Evolutionary conservation across 1,140 invertebrate species (phyloP), one percentile per base, ranked within the genome.

Genomic region (Zaprionus ghesquierei): DNA sequence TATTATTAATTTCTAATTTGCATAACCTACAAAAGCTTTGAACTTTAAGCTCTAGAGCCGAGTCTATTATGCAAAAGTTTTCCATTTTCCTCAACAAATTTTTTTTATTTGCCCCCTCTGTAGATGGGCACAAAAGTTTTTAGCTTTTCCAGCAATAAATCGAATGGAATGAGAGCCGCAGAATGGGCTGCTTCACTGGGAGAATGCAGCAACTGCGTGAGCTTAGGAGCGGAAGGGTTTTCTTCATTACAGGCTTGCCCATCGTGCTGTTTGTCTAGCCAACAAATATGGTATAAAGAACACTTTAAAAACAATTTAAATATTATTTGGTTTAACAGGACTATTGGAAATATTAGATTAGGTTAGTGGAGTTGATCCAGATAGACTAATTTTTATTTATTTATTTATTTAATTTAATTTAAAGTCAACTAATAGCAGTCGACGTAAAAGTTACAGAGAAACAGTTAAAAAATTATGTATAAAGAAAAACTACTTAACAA

Each of bases 1-100:
- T 82, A 79, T 77, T 87, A 82, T 87, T 89, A 89, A 89, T 84
- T 87, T 89, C 84, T 89, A 82, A 87, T 87, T 87, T 87, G 84
- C 84, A 89, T 87, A 87, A 77, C 79, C 84, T 82, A 89, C 84
- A 89, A 87, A 86, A 82, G 84, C 82, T 82, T 87, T 89, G 71
- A 82, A 89, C 82, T 87, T 87, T 86, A 78, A 87, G 87, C 75
- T 82, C 75, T 66, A 54, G 65, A 58, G 54, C 59, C 20, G 51
- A 86, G 81, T 81, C 82, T 81, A 79, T 81, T 76, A 81, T 78
- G 79, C 82, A 86, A 86, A 86, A 87, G 68, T 87, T 86, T 89
- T 50, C 41, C 60, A 69, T 59, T 70, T 75, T 63, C 70, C 65
- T 68, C 51, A 49, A 49, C 23, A 18, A 18, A 35, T 56, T 51